A percentile compares a stretch with the other conserved stretches of the same genome.
phyloP scores from a whole-genome alignment of 2,797 vertebrate species.

The Semotilus atromaculatus region DNA sequence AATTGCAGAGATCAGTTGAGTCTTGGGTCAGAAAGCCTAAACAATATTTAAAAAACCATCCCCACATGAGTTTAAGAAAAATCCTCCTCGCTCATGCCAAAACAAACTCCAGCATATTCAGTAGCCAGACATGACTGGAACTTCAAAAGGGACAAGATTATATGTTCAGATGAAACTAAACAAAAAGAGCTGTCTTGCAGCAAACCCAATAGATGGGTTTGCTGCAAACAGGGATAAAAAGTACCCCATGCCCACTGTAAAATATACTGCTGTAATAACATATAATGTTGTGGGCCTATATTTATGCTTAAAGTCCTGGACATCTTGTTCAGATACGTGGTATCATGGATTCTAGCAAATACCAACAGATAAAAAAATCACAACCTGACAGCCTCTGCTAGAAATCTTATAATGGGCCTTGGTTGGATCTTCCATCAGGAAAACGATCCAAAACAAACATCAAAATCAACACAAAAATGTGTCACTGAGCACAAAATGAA shows the following conservation, averaged over 20 bases:
- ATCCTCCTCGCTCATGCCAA: not conserved
- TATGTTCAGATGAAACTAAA: not conserved
- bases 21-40: too few relatives aligned
- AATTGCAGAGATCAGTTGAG: too few relatives aligned
- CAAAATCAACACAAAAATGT: too few relatives aligned
- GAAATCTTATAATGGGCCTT: too few relatives aligned
- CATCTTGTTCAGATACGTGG: not conserved
- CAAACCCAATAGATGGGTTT: not conserved
- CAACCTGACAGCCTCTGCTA: too few relatives aligned
- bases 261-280: not conserved
- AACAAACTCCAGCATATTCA: not conserved
- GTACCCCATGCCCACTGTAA: not conserved
- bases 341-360: too few relatives aligned
- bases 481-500: too few relatives aligned
- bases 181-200: not conserved
- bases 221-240: not conserved
- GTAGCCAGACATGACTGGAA: not conserved
- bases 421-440: too few relatives aligned
- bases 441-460: too few relatives aligned
- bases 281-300: not conserved
- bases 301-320: not conserved
- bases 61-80: too few relatives aligned
- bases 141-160: not conserved
- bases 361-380: too few relatives aligned
- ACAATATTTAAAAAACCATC: too few relatives aligned